These are phyloP conservation scores for Pterobdella sp. DNA, from an alignment of 2,888 invertebrate species.

Conservation along the genomic window DNA sequence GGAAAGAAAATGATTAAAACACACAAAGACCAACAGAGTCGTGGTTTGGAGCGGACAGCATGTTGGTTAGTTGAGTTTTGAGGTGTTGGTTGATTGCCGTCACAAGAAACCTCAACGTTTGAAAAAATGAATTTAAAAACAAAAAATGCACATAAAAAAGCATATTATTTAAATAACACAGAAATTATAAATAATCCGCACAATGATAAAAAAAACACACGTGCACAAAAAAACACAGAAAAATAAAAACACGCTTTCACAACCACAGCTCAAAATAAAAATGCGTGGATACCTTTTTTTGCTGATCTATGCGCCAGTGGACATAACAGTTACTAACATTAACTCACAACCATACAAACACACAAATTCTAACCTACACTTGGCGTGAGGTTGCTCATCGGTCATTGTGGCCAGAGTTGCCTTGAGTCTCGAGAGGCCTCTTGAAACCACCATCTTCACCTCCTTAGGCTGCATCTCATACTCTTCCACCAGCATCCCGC, in stretches of 20 bases:
- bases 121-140: too few relatives aligned
- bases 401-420: background rate
- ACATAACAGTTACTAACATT: too few relatives aligned
- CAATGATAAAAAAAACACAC: too few relatives aligned
- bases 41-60: background rate
- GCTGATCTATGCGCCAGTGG: too few relatives aligned
- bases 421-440: background rate
- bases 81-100: constrained; percentile 11
- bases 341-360: background rate
- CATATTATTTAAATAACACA: too few relatives aligned
- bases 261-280: too few relatives aligned
- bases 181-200: too few relatives aligned
- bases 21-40: constrained; percentile 9
- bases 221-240: too few relatives aligned
- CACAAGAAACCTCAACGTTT: too few relatives aligned
- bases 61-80: background rate
- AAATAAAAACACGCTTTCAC: too few relatives aligned
- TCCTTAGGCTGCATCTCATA: background rate
- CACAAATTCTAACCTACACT: background rate
- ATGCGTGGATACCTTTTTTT: too few relatives aligned
- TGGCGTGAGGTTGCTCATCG: background rate
- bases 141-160: too few relatives aligned
- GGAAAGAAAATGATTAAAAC: background rate
- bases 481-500: background rate
- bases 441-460: background rate